Percentiles rank a stretch among this genome's conserved stretches.
These are phyloP conservation scores for Pungitius pungitius DNA, from an alignment of 2,113 vertebrate species.

Conservation along the genomic window DNA sequence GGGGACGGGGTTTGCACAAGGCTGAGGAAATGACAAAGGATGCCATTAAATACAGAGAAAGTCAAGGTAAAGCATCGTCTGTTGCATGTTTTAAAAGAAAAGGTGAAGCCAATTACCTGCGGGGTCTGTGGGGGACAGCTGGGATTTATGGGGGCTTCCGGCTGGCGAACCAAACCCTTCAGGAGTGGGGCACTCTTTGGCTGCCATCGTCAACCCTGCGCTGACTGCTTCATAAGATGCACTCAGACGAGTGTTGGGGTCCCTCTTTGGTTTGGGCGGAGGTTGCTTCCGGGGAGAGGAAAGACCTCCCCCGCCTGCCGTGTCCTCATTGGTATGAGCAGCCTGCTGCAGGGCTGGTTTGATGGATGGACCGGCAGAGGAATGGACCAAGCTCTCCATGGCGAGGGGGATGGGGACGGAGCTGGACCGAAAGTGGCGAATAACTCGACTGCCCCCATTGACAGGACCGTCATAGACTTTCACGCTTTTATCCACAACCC, in stretches of 20 bases:
- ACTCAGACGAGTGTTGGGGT: constrained; percentile 94
- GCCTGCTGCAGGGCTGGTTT: constrained; percentile 86
- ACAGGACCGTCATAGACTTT: constrained; percentile 77
- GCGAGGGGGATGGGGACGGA: constrained; percentile 82
- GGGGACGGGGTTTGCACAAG: constrained; percentile 89
- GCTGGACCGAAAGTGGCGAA: constrained; percentile 85
- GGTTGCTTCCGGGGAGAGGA: constrained; percentile 96
- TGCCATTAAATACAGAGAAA: constrained; percentile 10
- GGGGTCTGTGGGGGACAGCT: constrained; percentile 79
- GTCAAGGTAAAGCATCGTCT: constrained; percentile 27
- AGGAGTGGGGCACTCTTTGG: constrained; percentile 83
- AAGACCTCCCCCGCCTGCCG: constrained; percentile 65
- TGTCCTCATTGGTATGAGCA: constrained; percentile 84
- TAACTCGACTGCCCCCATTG: constrained; percentile 70
- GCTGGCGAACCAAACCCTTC: constrained; percentile 84
- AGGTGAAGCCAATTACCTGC: constrained; percentile 66
- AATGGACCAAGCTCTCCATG: constrained; percentile 83
- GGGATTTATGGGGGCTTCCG: constrained; percentile 78
- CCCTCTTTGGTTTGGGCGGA: constrained; percentile 97
- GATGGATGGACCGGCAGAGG: constrained; percentile 79
- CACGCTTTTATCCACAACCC: constrained; percentile 83
- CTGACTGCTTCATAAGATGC: constrained; percentile 96
- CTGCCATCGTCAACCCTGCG: constrained; percentile 87
- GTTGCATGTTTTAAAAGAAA: constrained; percentile 19
- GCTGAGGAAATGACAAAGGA: constrained; percentile 70